phyloP scores from a whole-genome alignment of 30 jellyfish, hydroid and myxozoan species.

The Hydractinia echinata region DNA sequence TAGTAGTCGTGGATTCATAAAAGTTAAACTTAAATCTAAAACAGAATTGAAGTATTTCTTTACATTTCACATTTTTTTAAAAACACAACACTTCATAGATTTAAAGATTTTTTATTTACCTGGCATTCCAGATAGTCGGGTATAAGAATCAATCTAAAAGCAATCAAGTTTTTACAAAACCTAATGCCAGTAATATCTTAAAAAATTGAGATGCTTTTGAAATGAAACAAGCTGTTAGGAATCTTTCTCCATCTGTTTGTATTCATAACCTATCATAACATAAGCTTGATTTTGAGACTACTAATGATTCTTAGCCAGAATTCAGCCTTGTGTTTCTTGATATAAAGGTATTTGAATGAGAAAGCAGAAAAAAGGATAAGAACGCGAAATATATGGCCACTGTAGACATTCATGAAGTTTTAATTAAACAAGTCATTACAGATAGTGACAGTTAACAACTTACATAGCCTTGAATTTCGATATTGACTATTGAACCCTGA shows the following conservation, averaged over 20 bases:
- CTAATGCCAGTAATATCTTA: not conserved
- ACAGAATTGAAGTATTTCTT: not conserved
- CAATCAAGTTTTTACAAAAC: not conserved
- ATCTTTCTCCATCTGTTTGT: no score
- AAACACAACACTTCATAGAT: not conserved
- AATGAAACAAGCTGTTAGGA: no score
- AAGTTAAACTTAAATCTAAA: slow-evolving; percentile 66
- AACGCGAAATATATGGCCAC: not conserved
- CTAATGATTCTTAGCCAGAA: no score
- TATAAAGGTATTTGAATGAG: no score
- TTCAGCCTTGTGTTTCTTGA: no score
- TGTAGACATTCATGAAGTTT: no score
- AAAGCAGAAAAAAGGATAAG: not conserved
- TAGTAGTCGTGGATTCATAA: slow-evolving; percentile 77
- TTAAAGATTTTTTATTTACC: slow-evolving; percentile 35
- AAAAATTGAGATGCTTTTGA: no score
- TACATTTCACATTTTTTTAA: no score
- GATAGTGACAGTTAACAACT: slow-evolving; percentile 13
- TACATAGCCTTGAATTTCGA: slow-evolving; percentile 81
- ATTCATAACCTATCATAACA: no score
- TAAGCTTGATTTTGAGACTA: no score
- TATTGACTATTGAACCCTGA: slow-evolving; percentile 70
- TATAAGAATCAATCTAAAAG: slow-evolving; percentile 60
- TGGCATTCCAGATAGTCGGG: slow-evolving; percentile 89
- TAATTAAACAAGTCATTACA: not conserved